These are phyloP conservation scores for Numenius arquata DNA, from an alignment of 2,113 vertebrate genomes.

Conservation along the genomic window DNA sequence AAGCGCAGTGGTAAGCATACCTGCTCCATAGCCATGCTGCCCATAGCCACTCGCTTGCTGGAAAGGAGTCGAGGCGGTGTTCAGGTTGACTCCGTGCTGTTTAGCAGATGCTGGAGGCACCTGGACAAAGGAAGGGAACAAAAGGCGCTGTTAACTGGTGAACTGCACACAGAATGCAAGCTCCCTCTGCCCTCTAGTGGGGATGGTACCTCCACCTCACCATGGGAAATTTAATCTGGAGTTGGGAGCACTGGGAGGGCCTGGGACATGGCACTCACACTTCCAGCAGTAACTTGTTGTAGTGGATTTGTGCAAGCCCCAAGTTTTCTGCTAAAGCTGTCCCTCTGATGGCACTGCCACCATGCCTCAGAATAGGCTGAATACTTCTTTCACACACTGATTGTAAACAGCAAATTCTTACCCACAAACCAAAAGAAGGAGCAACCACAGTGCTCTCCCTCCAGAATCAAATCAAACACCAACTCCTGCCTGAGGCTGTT, in stretches of 20 bases:
- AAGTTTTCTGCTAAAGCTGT: neutral
- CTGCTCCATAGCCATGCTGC: conserved; percentile 85
- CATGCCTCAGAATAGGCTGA: neutral
- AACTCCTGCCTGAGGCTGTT: neutral
- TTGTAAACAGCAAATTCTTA: neutral
- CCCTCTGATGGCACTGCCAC: neutral
- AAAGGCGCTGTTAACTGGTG: fast-evolving
- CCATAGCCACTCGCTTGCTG: conserved; percentile 86
- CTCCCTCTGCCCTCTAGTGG: conserved; percentile 14
- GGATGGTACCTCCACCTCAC: neutral
- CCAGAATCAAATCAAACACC: neutral
- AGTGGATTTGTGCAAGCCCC: neutral
- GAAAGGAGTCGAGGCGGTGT: conserved; percentile 82
- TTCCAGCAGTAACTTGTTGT: neutral
- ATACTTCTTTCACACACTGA: neutral
- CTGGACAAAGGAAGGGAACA: conserved; percentile 37
- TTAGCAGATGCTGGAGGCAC: conserved; percentile 89
- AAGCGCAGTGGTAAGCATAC: conserved; percentile 47
- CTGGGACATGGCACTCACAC: fast-evolving
- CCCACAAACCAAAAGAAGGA: neutral
- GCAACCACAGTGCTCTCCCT: neutral
- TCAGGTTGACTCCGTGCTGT: conserved; percentile 82
- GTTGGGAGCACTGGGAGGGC: neutral
- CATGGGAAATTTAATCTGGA: neutral
- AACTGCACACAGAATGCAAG: fast-evolving